Conservation (phyloP, 92 coral and sea anemone genomes). For the Phenganax subtilis region DNA sequence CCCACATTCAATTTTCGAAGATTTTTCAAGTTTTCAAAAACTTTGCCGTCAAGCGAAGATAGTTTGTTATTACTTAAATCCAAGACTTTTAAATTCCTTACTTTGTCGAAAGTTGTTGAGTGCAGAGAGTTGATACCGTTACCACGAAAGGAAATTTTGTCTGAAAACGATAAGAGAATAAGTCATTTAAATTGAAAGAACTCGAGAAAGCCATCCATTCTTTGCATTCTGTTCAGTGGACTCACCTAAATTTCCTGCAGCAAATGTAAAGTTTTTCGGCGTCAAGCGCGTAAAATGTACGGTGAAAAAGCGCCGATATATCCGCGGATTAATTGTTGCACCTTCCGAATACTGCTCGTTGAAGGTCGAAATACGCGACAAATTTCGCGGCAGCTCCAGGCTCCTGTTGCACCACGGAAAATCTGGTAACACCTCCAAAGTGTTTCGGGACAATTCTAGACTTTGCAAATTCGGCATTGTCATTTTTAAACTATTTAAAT, state of each 20-base stretch:
- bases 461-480: conserved; percentile 66
- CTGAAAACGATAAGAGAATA: no score
- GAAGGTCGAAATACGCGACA: conserved; percentile 27
- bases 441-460: conserved; percentile 48
- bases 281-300: conserved; percentile 7
- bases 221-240: no score
- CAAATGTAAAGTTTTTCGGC: neutral
- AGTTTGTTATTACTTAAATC: conserved; percentile 49
- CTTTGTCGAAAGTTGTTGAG: conserved; percentile 13
- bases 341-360: conserved; percentile 47
- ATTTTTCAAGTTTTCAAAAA: conserved; percentile 37
- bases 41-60: conserved; percentile 35
- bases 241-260: conserved; percentile 7
- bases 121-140: conserved; percentile 21
- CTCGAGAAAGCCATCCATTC: no score
- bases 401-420: conserved; percentile 52
- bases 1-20: conserved; percentile 51
- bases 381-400: conserved; percentile 45
- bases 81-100: conserved; percentile 22
- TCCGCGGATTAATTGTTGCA: conserved; percentile 22
- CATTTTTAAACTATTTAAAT: conserved; percentile 35
- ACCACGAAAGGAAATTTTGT: conserved; percentile 39
- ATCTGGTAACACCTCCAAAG: conserved; percentile 51
- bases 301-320: conserved; percentile 28
- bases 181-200: no score